Percentiles rank a stretch among this genome's conserved stretches.
Conservation (phyloP, 2,113 vertebrate species). For the Platichthys stellatus region DNA sequence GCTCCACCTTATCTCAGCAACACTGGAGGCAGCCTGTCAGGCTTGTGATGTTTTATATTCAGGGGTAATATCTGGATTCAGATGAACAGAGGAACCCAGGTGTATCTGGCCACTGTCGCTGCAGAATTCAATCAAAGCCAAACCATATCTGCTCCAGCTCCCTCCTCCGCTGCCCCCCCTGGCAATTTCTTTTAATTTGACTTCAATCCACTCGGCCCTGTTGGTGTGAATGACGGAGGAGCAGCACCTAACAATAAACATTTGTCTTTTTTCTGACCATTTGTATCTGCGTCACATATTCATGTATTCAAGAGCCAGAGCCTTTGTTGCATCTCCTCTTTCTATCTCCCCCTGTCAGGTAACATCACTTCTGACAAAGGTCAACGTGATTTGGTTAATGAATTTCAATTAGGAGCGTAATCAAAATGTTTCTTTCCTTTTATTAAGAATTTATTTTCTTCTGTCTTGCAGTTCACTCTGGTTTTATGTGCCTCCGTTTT, state of each 20-base stretch:
- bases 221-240: constrained; percentile 52
- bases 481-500: too few relatives aligned
- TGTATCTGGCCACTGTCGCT: constrained; percentile 63
- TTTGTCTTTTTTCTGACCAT: constrained; percentile 29
- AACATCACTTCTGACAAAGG: constrained; percentile 2
- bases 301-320: not conserved
- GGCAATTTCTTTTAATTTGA: constrained; percentile 66
- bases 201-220: constrained; percentile 49
- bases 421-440: not conserved
- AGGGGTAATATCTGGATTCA: constrained; percentile 62
- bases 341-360: not conserved
- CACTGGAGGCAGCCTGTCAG: constrained; percentile 56
- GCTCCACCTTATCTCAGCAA: constrained; percentile 49
- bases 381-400: not conserved
- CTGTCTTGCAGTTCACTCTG: not conserved
- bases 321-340: too few relatives aligned
- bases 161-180: constrained; percentile 19
- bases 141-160: constrained; percentile 50
- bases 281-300: not conserved
- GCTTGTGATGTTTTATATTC: constrained; percentile 70
- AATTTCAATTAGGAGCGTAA: not conserved
- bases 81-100: constrained; percentile 73
- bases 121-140: constrained; percentile 74
- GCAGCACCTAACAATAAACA: constrained; percentile 39
- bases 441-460: not conserved